Base-by-base conservation (phyloP, 2,113 vertebrate genomes). In the Mystacornis crossleyi region DNA sequence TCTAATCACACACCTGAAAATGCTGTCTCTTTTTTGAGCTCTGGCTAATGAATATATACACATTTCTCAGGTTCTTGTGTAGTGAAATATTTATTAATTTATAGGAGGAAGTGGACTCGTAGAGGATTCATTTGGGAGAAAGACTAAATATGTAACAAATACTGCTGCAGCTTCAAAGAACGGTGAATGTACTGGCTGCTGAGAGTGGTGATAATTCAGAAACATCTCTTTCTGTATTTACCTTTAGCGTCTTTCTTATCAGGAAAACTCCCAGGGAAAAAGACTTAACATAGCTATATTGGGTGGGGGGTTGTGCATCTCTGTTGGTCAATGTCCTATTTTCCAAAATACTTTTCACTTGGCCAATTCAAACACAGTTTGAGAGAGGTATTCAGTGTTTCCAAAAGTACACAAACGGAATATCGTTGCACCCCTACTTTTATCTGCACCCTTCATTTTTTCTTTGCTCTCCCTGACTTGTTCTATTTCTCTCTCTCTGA, bases 1-100 rank as follows among this genome's bases (percentile, higher is more conserved):
- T 86, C 54, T 71, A 82, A 24, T 84, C 55, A 64, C 26, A 61
- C 73, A 71, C 6, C 21, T 54, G 47, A 89, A 95, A 95, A 66
- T 36, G 6, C 20, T 72, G n/a, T 53, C 64, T 70, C 57, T 71
- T 66, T 75, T 92, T 61, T 67, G 51, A 78, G 34, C 15, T 69
- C 80, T 84, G 28, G 43, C 7, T 78, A 67, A 86, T 83, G 43
- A 90, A 92, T 70, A 74, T 58, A 77, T 34, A n/a, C 20, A 55
- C 28, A 54, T 83, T 95, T 64, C 25, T 72, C 19, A 25, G 7
- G 4, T 60, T 93, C 9, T 31, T 84, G 29, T 50, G 48, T 51
- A 53, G 18, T 60, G 48, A 86, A 89, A 36, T 78, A 73, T 43
- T 95, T 90, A 51, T 36, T 74, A 67, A 84, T 48, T 15, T 67